Percentiles rank a stretch among this genome's conserved stretches.
Evolutionary conservation across 2,888 invertebrate species (phyloP).

Genomic region (Sinohyriopsis cumingii): DNA sequence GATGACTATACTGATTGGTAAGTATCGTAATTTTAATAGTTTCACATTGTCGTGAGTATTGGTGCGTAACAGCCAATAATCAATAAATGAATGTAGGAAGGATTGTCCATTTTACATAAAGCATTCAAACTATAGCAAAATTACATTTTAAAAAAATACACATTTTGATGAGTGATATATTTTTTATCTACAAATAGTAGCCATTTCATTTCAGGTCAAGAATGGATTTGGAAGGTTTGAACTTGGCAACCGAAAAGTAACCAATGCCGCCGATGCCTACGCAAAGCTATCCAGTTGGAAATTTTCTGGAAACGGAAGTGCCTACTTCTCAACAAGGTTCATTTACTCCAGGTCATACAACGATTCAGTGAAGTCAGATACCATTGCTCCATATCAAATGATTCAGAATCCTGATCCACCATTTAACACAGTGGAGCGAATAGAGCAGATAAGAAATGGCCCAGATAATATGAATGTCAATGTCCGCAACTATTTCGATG

Average conservation of each 20-base stretch:
- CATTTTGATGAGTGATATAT: constrained; percentile 72
- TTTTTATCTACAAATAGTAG: constrained; percentile 61
- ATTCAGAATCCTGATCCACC: constrained; percentile 38
- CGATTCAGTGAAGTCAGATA: constrained; percentile 29
- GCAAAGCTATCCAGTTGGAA: constrained; percentile 43
- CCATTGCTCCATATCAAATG: constrained; percentile 44
- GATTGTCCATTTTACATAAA: too few relatives aligned
- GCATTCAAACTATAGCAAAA: too few relatives aligned
- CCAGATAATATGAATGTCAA: constrained; percentile 59
- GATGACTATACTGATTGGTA: too few relatives aligned
- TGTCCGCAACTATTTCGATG: constrained; percentile 25
- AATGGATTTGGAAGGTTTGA: constrained; percentile 49
- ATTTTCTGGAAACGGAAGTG: constrained; percentile 32
- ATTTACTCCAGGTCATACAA: constrained; percentile 36
- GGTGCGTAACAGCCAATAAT: too few relatives aligned
- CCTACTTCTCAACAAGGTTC: constrained; percentile 40
- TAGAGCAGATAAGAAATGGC: constrained; percentile 30
- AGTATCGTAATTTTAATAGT: too few relatives aligned
- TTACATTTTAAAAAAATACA: too few relatives aligned
- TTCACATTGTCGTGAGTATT: too few relatives aligned
- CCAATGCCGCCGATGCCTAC: constrained; percentile 48
- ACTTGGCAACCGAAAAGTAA: constrained; percentile 34
- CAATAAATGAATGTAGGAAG: too few relatives aligned
- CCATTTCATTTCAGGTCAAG: constrained; percentile 72
- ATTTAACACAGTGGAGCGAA: constrained; percentile 23